Evolutionary conservation across 2,888 invertebrate genomes (phyloP).

Genomic region (Cryptus viduatorius): DNA sequence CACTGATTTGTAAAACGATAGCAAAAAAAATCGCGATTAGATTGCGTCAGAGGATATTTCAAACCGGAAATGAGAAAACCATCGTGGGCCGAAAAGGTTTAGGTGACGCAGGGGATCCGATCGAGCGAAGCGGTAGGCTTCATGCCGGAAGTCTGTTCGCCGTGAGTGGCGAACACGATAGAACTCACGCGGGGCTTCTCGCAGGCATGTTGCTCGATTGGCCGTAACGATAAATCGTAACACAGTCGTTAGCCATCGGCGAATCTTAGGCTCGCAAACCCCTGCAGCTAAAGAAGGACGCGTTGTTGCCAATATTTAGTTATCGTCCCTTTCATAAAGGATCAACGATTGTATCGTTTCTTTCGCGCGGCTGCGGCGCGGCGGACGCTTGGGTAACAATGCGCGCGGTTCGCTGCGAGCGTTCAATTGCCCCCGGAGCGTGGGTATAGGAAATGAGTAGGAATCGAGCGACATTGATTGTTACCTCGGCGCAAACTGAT

Average conservation of each 20-base stretch:
- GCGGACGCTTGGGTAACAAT: neutral
- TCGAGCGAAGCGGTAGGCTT: constrained; percentile 47
- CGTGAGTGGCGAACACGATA: constrained; percentile 46
- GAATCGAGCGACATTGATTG: constrained; percentile 64
- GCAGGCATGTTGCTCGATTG: neutral
- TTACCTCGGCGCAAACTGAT: constrained; percentile 53
- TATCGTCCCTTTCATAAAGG: neutral
- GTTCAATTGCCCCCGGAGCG: constrained; percentile 38
- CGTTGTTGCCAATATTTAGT: neutral
- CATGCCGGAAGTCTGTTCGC: constrained; percentile 58
- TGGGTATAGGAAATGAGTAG: constrained; percentile 58
- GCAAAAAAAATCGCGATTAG: constrained; percentile 15
- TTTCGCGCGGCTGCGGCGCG: neutral
- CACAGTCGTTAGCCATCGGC: constrained; percentile 33
- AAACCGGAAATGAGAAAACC: constrained; percentile 49
- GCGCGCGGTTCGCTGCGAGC: constrained; percentile 36
- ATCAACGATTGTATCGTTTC: neutral
- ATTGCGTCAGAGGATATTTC: constrained; percentile 13
- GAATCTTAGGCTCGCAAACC: neutral
- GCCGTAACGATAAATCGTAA: constrained; percentile 24
- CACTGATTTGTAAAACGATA: constrained; percentile 2
- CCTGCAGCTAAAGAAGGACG: neutral
- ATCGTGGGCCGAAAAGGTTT: constrained; percentile 39
- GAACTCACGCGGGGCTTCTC: constrained; percentile 47
- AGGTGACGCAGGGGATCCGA: constrained; percentile 45